phyloP scores from a whole-genome alignment of 2,113 vertebrate genomes.

The Enhydra lutris region DNA sequence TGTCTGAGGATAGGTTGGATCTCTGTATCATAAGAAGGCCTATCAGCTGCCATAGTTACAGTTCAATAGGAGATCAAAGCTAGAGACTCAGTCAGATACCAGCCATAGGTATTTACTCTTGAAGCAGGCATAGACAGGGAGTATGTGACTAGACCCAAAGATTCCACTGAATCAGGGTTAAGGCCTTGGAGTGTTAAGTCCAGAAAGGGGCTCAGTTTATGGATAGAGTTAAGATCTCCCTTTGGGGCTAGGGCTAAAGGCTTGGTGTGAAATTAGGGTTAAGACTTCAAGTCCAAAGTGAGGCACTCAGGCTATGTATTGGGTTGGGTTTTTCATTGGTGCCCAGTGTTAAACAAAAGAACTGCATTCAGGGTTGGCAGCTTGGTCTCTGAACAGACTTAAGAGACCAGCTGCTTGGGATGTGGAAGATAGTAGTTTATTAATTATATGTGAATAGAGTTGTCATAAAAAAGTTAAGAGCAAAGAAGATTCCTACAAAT shows the following conservation, averaged over 20 bases:
- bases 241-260: not conserved
- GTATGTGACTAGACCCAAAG: not conserved
- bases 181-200: not conserved
- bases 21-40: not conserved
- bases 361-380: not conserved
- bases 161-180: constrained; percentile 17
- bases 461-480: not conserved
- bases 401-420: not conserved
- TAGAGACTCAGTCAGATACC: not conserved
- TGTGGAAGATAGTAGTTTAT: not conserved
- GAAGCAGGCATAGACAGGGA: not conserved
- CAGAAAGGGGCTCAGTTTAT: not conserved
- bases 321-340: not conserved
- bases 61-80: not conserved
- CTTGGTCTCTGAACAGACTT: not conserved
- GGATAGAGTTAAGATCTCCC: not conserved
- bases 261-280: not conserved
- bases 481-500: not conserved
- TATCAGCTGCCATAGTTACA: not conserved
- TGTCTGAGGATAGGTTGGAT: not conserved
- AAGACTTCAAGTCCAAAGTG: not conserved
- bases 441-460: constrained; percentile 30
- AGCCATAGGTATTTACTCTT: not conserved
- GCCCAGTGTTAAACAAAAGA: not conserved
- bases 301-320: not conserved